Percentiles rank a stretch among this genome's conserved stretches.
Evolutionary conservation across 2,888 invertebrate species (phyloP).

Genomic region (Volucella inanis): DNA sequence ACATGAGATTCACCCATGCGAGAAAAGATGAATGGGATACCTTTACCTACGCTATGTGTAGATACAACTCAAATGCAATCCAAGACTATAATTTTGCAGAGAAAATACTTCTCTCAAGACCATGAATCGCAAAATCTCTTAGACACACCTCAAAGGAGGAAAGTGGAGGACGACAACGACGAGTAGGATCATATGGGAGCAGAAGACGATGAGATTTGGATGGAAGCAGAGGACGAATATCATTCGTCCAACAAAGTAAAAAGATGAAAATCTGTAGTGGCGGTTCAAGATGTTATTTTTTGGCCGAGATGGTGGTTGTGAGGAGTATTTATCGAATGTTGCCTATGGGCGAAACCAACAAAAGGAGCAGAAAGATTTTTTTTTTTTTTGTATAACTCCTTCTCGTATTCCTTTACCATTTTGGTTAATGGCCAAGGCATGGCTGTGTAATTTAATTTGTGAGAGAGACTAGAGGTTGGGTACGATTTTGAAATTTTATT

Average conservation of each 20-base stretch:
- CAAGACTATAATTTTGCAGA: slow-evolving; percentile 59
- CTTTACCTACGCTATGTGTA: neutral
- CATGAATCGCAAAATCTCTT: slow-evolving; percentile 49
- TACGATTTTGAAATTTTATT: slow-evolving; percentile 58
- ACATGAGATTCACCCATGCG: slow-evolving; percentile 38
- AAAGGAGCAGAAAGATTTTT: slow-evolving; percentile 50
- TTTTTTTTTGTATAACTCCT: slow-evolving; percentile 1
- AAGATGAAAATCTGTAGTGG: slow-evolving; percentile 32
- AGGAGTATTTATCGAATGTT: slow-evolving; percentile 60
- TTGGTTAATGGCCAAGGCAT: slow-evolving; percentile 16
- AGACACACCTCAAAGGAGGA: slow-evolving; percentile 57
- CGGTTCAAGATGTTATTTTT: neutral
- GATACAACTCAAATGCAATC: slow-evolving; percentile 17
- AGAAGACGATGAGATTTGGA: neutral
- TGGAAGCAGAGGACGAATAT: no score
- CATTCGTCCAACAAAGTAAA: no score
- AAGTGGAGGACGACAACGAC: slow-evolving; percentile 13
- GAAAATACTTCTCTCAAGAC: slow-evolving; percentile 40
- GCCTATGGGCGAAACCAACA: slow-evolving; percentile 53
- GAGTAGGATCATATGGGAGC: neutral
- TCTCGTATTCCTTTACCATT: neutral
- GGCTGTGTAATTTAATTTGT: slow-evolving; percentile 66
- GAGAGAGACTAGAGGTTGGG: slow-evolving; percentile 31
- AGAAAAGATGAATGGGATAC: slow-evolving; percentile 65
- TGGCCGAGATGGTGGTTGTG: slow-evolving; percentile 34